phyloP scores from a whole-genome alignment of 2,888 invertebrate species.

The Eumacrocentrus americanus region DNA sequence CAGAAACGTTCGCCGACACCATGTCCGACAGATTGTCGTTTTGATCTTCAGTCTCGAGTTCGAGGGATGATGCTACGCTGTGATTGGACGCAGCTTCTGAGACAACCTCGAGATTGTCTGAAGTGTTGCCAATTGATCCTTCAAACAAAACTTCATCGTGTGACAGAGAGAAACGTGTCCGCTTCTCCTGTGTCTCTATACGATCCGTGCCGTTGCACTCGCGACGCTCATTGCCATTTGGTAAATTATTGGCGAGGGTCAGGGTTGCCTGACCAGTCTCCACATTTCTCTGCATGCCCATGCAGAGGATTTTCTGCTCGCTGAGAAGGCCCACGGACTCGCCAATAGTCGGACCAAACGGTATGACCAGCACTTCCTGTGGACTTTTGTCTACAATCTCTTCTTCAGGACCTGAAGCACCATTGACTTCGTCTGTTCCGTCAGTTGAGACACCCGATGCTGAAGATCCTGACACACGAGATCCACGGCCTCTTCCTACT shows the following conservation, averaged over 20 bases:
- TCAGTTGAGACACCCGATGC: slow-evolving; percentile 50
- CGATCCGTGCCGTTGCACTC: slow-evolving; percentile 54
- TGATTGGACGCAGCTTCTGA: slow-evolving; percentile 96
- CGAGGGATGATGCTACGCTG: slow-evolving; percentile 89
- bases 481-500: slow-evolving; percentile 51
- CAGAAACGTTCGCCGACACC: slow-evolving; percentile 93
- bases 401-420: slow-evolving; percentile 50
- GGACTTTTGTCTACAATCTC: slow-evolving; percentile 53
- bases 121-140: slow-evolving; percentile 88
- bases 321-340: slow-evolving; percentile 72
- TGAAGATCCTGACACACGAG: slow-evolving; percentile 46
- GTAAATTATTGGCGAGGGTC: slow-evolving; percentile 49
- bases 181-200: slow-evolving; percentile 59
- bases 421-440: slow-evolving; percentile 49
- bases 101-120: slow-evolving; percentile 92
- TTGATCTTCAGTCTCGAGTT: slow-evolving; percentile 87
- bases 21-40: slow-evolving; percentile 96
- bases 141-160: slow-evolving; percentile 75
- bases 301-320: slow-evolving; percentile 68
- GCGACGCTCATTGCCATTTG: slow-evolving; percentile 56
- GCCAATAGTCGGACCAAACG: slow-evolving; percentile 66
- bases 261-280: slow-evolving; percentile 47
- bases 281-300: slow-evolving; percentile 51
- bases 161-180: slow-evolving; percentile 76
- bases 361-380: slow-evolving; percentile 73